A percentile compares a stretch with the other conserved stretches of the same genome.
These are phyloP conservation scores for Muraenolepis orangiensis DNA, from an alignment of 2,797 vertebrate genomes.

Conservation along the genomic window DNA sequence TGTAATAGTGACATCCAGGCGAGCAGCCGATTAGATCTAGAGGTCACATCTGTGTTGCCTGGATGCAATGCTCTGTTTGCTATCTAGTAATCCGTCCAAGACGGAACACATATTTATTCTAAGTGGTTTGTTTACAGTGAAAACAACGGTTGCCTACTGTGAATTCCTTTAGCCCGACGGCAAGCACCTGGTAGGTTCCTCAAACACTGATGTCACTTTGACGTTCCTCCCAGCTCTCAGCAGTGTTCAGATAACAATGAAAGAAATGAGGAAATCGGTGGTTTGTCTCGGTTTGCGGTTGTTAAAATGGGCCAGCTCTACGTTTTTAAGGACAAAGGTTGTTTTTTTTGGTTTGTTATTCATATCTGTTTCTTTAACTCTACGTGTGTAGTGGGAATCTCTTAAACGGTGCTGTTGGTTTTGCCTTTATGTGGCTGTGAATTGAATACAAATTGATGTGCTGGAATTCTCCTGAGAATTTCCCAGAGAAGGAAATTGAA, in stretches of 20 bases:
- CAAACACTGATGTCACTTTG: slow-evolving; percentile 47
- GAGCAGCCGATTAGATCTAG: neutral
- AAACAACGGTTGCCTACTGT: slow-evolving; percentile 27
- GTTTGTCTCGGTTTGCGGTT: slow-evolving; percentile 49
- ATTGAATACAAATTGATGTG: slow-evolving; percentile 59
- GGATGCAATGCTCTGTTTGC: slow-evolving; percentile 14
- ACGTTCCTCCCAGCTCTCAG: slow-evolving; percentile 58
- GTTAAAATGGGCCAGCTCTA: slow-evolving; percentile 41
- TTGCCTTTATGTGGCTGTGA: slow-evolving; percentile 43
- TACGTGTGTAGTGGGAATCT: slow-evolving; percentile 31
- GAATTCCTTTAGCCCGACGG: slow-evolving; percentile 36
- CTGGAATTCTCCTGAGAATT: slow-evolving; percentile 33
- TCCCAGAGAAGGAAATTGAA: slow-evolving; percentile 21
- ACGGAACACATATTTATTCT: slow-evolving; percentile 11
- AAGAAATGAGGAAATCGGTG: slow-evolving; percentile 38
- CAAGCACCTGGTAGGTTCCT: slow-evolving; percentile 34
- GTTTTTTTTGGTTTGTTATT: slow-evolving; percentile 46
- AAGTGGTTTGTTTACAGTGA: slow-evolving; percentile 29
- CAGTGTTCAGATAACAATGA: slow-evolving; percentile 61
- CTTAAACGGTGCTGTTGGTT: slow-evolving; percentile 31
- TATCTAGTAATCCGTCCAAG: slow-evolving; percentile 5
- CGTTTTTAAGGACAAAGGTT: slow-evolving; percentile 51
- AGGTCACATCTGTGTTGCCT: neutral
- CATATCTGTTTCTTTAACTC: slow-evolving; percentile 45
- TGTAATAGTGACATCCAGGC: neutral